These are phyloP conservation scores for Cervus canadensis DNA, from an alignment of 2,113 vertebrate genomes.

Conservation along the genomic window DNA sequence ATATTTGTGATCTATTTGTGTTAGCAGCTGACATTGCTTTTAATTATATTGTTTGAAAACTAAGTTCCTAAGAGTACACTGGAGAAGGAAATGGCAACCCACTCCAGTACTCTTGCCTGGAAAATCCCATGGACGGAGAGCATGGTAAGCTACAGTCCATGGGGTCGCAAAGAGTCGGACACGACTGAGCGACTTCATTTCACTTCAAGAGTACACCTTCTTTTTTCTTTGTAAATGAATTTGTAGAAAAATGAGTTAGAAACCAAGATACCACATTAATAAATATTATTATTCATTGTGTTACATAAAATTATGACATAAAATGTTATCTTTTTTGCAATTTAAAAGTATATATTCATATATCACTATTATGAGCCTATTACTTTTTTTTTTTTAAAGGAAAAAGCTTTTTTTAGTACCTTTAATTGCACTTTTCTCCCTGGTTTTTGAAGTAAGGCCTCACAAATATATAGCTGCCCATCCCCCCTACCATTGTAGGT, in stretches of 20 bases:
- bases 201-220: not conserved
- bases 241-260: constrained; percentile 17
- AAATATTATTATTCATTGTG: constrained; percentile 2
- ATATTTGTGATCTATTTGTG: not conserved
- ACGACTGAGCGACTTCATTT: no score
- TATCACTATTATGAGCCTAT: not conserved
- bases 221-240: not conserved
- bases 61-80: not conserved
- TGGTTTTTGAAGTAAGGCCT: not conserved
- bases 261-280: not conserved
- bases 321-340: not conserved
- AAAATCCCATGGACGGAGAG: no score
- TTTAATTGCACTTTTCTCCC: not conserved
- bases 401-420: not conserved
- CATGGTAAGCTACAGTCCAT: no score
- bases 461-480: not conserved
- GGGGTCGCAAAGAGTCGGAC: no score
- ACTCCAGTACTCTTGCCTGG: no score
- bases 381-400: not conserved
- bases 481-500: not conserved
- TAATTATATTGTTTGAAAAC: not conserved
- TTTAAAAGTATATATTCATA: not conserved
- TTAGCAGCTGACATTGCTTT: not conserved
- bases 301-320: not conserved
- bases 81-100: no score